Conservation (phyloP, 1,140 invertebrate genomes). For the Drosophila bifasciata region DNA sequence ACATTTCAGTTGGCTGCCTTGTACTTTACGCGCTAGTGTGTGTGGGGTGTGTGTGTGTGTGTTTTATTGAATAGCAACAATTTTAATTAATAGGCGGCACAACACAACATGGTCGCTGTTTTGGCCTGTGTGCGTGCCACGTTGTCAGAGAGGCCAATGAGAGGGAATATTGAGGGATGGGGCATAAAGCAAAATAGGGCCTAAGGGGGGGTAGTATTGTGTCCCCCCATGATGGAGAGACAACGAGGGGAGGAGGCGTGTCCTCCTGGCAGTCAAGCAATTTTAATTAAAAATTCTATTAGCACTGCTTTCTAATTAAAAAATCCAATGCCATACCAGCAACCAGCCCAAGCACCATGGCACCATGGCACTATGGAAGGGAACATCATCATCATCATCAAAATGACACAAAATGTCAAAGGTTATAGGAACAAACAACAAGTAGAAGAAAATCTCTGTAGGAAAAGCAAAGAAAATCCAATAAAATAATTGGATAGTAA, state of each 20-base stretch:
- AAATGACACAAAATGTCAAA: constrained; percentile 33
- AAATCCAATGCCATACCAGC: constrained; percentile 52
- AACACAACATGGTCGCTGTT: constrained; percentile 35
- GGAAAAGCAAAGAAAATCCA: constrained; percentile 15
- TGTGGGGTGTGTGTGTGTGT: constrained; percentile 12
- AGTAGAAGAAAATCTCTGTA: too few relatives aligned
- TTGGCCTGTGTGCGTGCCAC: constrained; percentile 67
- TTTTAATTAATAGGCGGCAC: constrained; percentile 78
- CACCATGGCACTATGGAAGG: neutral
- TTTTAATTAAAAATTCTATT: constrained; percentile 83
- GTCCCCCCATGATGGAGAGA: constrained; percentile 42
- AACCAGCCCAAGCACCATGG: neutral
- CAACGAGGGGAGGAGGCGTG: constrained; percentile 19
- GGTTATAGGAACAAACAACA: constrained; percentile 33
- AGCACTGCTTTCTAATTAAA: constrained; percentile 76
- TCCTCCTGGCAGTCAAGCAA: constrained; percentile 51
- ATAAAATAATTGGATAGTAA: constrained; percentile 52
- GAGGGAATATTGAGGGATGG: constrained; percentile 14
- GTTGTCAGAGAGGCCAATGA: constrained; percentile 59
- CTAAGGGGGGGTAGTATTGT: too few relatives aligned
- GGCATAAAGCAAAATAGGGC: neutral
- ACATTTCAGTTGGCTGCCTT: constrained; percentile 55
- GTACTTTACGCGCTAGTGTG: too few relatives aligned
- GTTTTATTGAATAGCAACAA: constrained; percentile 71
- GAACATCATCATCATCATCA: constrained; percentile 20